phyloP scores from a whole-genome alignment of 2,888 invertebrate genomes.

The Nomada hirtipes region DNA sequence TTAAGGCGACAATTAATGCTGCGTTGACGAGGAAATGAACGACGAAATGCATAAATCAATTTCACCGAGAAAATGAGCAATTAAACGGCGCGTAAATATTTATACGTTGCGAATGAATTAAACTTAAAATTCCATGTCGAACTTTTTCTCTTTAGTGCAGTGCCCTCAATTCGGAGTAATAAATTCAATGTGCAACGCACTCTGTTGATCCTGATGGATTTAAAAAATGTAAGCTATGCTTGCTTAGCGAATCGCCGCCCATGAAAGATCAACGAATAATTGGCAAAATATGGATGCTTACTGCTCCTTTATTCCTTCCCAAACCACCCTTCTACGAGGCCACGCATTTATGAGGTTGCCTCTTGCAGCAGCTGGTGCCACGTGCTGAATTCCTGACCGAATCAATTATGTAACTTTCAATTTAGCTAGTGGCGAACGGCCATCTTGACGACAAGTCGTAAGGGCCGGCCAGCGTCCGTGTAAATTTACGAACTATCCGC shows the following conservation, averaged over 20 bases:
- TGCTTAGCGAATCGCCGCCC: constrained; percentile 7
- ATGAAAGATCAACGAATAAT: constrained; percentile 28
- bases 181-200: not conserved
- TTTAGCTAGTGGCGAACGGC: constrained; percentile 73
- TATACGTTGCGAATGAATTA: not conserved
- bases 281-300: constrained; percentile 3
- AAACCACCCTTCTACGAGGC: not conserved
- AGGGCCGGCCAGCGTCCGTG: constrained; percentile 36
- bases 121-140: not conserved
- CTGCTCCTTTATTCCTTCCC: not conserved
- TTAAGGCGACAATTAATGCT: not conserved
- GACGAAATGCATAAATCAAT: not conserved
- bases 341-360: constrained; percentile 7
- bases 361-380: constrained; percentile 41
- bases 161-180: not conserved
- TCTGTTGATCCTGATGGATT: constrained; percentile 18
- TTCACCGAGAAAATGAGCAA: not conserved
- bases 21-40: too few species aligned
- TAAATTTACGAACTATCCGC: constrained; percentile 64
- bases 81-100: not conserved
- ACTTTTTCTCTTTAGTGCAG: not conserved
- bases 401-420: constrained; percentile 81
- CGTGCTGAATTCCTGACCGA: constrained; percentile 66
- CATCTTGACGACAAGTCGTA: constrained; percentile 59
- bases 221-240: constrained; percentile 32